Evolutionary conservation across 2,888 invertebrate genomes (phyloP).

Genomic region (Netelia fuscicornis): DNA sequence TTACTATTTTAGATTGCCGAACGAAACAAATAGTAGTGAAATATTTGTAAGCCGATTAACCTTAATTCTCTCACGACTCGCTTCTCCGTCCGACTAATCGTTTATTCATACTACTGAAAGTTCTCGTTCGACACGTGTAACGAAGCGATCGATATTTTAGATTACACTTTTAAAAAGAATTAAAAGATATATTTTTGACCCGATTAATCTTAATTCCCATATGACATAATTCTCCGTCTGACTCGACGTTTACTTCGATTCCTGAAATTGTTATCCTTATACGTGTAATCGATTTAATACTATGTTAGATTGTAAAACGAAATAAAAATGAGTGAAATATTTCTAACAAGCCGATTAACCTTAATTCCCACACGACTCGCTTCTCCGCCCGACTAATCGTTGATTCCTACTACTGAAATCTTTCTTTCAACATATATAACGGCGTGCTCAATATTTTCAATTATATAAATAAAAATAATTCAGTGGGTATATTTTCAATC

Average conservation of each 20-base stretch:
- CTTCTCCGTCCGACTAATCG: slow-evolving; percentile 27
- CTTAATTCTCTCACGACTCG: too few species aligned
- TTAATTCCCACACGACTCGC: too few species aligned
- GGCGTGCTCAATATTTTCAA: background rate
- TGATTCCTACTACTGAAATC: background rate
- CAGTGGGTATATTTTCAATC: slow-evolving; percentile 6
- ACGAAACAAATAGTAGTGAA: slow-evolving; percentile 13
- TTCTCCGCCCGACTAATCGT: too few species aligned
- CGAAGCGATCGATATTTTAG: background rate
- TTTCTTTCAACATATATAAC: slow-evolving; percentile 6
- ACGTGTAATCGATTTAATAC: background rate
- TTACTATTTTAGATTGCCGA: background rate
- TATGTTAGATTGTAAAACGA: background rate
- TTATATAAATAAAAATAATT: background rate
- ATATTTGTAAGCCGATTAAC: background rate
- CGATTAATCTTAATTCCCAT: background rate
- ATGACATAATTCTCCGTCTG: background rate
- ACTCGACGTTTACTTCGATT: slow-evolving; percentile 28
- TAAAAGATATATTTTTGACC: slow-evolving; percentile 9
- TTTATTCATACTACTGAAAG: background rate
- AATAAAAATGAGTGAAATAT: background rate
- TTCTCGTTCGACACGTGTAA: slow-evolving; percentile 3
- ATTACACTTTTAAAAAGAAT: background rate
- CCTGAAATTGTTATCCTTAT: background rate
- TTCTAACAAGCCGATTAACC: background rate